Conservation (phyloP, 2,113 vertebrate species). For the Muntiacus reevesi region DNA sequence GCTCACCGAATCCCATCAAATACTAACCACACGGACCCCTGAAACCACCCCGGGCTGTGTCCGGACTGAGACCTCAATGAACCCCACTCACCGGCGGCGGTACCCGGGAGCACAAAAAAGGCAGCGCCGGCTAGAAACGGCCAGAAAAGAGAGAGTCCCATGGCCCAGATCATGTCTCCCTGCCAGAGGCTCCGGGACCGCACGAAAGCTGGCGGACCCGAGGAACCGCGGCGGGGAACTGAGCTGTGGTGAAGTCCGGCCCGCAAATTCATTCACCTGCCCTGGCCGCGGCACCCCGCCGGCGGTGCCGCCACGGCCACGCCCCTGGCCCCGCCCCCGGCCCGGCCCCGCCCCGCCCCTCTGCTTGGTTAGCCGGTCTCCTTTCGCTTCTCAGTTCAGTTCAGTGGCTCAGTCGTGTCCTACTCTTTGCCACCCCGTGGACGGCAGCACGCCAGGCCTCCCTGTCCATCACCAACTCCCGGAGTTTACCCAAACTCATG, state of each 20-base stretch:
- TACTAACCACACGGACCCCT: too few species aligned
- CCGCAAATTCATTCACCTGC: accelerated
- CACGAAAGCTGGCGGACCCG: too few species aligned
- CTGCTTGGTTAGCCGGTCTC: accelerated
- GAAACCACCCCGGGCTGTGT: too few species aligned
- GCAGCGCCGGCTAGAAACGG: accelerated
- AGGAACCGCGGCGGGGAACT: too few species aligned
- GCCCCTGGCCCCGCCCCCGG: not conserved
- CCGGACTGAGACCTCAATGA: too few species aligned
- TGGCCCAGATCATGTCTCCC: not conserved
- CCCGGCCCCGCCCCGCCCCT: too few species aligned
- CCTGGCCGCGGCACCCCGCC: too few species aligned
- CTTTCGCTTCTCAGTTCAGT: too few species aligned
- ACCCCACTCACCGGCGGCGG: too few species aligned
- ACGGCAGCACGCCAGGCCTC: not conserved
- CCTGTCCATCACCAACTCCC: not conserved
- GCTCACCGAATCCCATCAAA: too few species aligned
- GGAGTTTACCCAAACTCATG: not conserved
- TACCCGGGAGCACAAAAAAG: accelerated
- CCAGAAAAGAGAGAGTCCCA: accelerated
- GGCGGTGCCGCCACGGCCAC: too few species aligned
- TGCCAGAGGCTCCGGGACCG: not conserved
- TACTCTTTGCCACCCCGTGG: not conserved
- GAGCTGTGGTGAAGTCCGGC: accelerated
- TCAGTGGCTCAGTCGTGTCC: too few species aligned